Conservation (phyloP, 2,888 invertebrate genomes). For the Spilosoma lubricipeda region DNA sequence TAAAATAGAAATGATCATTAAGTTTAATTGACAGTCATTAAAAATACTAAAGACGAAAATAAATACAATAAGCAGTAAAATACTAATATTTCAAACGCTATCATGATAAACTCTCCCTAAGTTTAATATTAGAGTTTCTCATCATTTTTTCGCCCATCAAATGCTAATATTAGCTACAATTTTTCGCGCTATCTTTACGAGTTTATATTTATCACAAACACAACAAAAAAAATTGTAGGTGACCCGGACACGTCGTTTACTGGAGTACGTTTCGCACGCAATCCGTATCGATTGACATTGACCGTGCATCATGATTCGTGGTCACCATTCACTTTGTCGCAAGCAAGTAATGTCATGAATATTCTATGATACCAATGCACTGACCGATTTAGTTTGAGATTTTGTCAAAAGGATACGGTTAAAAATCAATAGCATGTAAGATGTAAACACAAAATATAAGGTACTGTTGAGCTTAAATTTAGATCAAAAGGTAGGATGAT, state of each 20-base stretch:
- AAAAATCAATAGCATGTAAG: not conserved
- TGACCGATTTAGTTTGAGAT: conserved; percentile 14
- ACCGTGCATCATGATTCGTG: conserved; percentile 63
- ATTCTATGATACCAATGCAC: conserved; percentile 38
- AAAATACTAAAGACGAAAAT: conserved; percentile 28
- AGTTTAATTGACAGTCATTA: conserved; percentile 9
- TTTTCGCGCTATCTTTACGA: conserved; percentile 2
- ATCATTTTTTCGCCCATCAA: not conserved
- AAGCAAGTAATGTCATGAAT: conserved; percentile 54
- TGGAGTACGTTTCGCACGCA: conserved; percentile 40
- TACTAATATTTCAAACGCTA: conserved; percentile 20
- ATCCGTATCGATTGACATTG: conserved; percentile 67
- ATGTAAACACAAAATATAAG: too few relatives aligned
- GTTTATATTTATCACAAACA: conserved; percentile 8
- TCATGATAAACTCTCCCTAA: not conserved
- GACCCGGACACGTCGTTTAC: conserved; percentile 41
- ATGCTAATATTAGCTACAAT: not conserved
- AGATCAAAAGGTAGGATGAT: not conserved
- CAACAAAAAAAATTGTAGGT: conserved; percentile 29
- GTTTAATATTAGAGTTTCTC: not conserved
- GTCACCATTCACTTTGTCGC: conserved; percentile 57
- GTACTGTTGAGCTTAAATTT: not conserved
- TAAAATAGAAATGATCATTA: conserved; percentile 22
- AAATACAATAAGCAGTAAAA: conserved; percentile 18
- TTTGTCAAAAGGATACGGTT: not conserved